Conservation (phyloP, 2,797 vertebrate species). For the Euthynnus affinis region DNA sequence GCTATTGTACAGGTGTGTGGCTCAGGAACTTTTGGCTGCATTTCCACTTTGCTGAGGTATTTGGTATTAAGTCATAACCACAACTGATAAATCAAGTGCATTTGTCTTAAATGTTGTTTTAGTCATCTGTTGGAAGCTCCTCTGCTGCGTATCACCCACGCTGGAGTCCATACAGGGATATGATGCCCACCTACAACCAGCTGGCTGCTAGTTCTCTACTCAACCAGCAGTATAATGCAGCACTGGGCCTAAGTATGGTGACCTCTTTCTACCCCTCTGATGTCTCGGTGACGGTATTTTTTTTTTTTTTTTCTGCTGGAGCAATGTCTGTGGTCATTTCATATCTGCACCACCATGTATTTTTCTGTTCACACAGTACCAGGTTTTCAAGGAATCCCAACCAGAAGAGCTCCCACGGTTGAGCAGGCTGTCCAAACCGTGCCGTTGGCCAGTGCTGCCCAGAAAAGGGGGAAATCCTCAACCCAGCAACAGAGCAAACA, state of each 20-base stretch:
- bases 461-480: conserved; percentile 78
- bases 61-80: background rate
- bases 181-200: conserved; percentile 93
- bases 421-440: conserved; percentile 98
- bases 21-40: background rate
- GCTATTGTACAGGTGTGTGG: conserved; percentile 94
- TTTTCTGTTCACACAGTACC: conserved; percentile 71
- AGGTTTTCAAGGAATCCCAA: conserved; percentile 88
- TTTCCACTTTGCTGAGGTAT: background rate
- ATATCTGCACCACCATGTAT: background rate
- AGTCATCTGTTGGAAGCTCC: conserved; percentile 76
- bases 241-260: conserved; percentile 91
- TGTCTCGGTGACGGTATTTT: background rate
- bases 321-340: background rate
- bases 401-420: conserved; percentile 93
- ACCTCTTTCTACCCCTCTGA: background rate
- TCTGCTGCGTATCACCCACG: conserved; percentile 90
- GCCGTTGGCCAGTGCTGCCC: conserved; percentile 82
- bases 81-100: background rate
- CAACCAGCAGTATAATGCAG: conserved; percentile 95
- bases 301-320: background rate
- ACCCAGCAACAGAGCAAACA: conserved; percentile 81
- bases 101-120: conserved; percentile 10
- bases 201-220: conserved; percentile 94
- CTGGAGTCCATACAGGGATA: conserved; percentile 93